Percentiles rank a stretch among this genome's conserved stretches.
Evolutionary conservation across 2,888 invertebrate species (phyloP).

Genomic region (Drosophila longiperda): DNA sequence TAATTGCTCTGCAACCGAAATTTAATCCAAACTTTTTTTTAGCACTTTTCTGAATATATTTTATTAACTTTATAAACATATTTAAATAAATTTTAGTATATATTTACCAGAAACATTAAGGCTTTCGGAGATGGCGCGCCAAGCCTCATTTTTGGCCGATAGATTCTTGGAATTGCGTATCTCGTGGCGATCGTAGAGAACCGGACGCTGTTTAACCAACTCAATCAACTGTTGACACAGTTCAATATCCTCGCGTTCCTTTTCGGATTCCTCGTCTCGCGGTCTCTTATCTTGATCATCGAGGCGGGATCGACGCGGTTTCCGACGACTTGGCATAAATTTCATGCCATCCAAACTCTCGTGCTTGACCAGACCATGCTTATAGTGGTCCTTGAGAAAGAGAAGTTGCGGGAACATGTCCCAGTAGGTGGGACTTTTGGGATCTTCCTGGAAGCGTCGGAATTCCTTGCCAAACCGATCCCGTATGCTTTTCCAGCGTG

Average conservation of each 20-base stretch:
- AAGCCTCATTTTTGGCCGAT: conserved; percentile 79
- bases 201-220: conserved; percentile 78
- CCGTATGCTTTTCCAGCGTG: conserved; percentile 81
- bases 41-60: no score
- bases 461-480: conserved; percentile 82
- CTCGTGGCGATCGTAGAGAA: conserved; percentile 76
- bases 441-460: conserved; percentile 74
- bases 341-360: conserved; percentile 72
- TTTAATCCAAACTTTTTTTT: no score
- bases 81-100: no score
- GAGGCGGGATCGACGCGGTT: conserved; percentile 34
- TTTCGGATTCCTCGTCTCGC: conserved; percentile 40
- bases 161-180: conserved; percentile 82
- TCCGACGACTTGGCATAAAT: conserved; percentile 66
- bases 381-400: conserved; percentile 81
- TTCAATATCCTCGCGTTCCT: conserved; percentile 60
- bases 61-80: no score
- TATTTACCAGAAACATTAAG: conserved; percentile 72
- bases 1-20: conserved; percentile 63
- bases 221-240: conserved; percentile 75
- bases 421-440: conserved; percentile 77
- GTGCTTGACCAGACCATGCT: conserved; percentile 74
- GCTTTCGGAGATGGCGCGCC: conserved; percentile 74
- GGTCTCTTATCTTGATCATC: conserved; percentile 37
- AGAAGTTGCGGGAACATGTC: conserved; percentile 79